These are phyloP conservation scores for Leptopilina clavipes DNA, from an alignment of 1,140 invertebrate genomes.

Conservation along the genomic window DNA sequence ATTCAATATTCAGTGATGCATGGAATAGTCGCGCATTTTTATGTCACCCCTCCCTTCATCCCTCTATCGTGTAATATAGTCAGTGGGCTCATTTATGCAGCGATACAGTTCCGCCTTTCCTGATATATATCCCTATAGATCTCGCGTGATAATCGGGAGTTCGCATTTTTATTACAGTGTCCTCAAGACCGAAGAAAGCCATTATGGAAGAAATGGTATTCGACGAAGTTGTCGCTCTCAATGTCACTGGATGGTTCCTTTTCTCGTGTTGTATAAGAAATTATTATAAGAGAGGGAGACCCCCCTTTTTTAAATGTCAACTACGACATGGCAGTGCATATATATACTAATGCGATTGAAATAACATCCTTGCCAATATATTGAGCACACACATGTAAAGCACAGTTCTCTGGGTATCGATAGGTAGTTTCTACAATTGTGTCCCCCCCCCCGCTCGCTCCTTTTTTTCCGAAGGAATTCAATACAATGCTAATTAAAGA, in stretches of 20 bases:
- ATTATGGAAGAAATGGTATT: slow-evolving; percentile 32
- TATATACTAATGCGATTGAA: slow-evolving; percentile 47
- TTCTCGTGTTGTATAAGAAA: slow-evolving; percentile 27
- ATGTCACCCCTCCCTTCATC: not conserved
- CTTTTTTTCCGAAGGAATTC: slow-evolving; percentile 53
- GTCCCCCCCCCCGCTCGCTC: not conserved
- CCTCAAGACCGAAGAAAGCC: slow-evolving; percentile 31
- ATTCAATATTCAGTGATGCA: slow-evolving; percentile 34
- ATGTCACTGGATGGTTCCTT: slow-evolving; percentile 14
- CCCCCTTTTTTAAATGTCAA: slow-evolving; percentile 9
- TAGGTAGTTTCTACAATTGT: slow-evolving; percentile 15
- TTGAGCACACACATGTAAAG: not conserved
- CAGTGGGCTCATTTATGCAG: slow-evolving; percentile 21
- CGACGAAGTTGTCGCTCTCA: slow-evolving; percentile 35
- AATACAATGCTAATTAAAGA: slow-evolving; percentile 69
- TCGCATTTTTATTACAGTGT: slow-evolving; percentile 45
- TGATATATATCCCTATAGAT: slow-evolving; percentile 45
- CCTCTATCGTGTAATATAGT: slow-evolving; percentile 12
- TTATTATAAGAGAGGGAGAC: not conserved
- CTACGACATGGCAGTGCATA: slow-evolving; percentile 1
- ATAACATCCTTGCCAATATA: slow-evolving; percentile 42
- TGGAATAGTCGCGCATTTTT: slow-evolving; percentile 15
- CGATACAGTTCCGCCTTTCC: slow-evolving; percentile 22
- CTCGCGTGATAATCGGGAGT: slow-evolving; percentile 44
- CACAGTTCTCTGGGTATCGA: no score